Evolutionary conservation across 2,113 vertebrate genomes (phyloP).

Genomic region (Campylomormyrus tamandua): DNA sequence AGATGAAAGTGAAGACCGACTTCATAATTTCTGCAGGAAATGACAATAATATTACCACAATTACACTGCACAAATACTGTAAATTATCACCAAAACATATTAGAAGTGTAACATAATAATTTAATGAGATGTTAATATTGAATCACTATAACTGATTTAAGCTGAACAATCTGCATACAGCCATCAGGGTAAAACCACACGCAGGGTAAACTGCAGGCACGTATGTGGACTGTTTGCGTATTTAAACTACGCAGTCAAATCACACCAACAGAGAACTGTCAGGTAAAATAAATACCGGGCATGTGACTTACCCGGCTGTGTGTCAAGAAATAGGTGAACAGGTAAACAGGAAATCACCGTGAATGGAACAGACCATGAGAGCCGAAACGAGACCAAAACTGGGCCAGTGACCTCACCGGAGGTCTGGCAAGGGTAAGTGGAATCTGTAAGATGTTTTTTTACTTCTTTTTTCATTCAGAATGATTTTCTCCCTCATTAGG

Average conservation of each 20-base stretch:
- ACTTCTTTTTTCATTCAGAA: neutral
- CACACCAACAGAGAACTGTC: neutral
- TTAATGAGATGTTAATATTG: neutral
- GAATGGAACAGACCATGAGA: neutral
- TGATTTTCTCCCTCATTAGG: neutral
- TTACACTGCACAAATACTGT: neutral
- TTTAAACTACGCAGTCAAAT: neutral
- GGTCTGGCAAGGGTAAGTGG: neutral
- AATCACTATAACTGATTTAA: neutral
- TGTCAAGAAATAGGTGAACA: neutral
- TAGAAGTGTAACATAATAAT: neutral
- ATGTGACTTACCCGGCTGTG: neutral
- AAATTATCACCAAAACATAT: neutral
- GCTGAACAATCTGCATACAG: neutral
- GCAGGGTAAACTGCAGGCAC: neutral
- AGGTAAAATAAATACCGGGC: neutral
- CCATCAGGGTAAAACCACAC: neutral
- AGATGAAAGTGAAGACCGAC: neutral
- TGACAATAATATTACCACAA: neutral
- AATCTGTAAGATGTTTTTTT: neutral
- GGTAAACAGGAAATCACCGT: neutral
- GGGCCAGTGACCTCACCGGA: neutral
- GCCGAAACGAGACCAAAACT: neutral
- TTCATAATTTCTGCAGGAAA: neutral
- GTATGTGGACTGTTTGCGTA: neutral